Evolutionary conservation across 2,113 vertebrate genomes (phyloP).

Genomic region (Melanostigma gelatinosum): DNA sequence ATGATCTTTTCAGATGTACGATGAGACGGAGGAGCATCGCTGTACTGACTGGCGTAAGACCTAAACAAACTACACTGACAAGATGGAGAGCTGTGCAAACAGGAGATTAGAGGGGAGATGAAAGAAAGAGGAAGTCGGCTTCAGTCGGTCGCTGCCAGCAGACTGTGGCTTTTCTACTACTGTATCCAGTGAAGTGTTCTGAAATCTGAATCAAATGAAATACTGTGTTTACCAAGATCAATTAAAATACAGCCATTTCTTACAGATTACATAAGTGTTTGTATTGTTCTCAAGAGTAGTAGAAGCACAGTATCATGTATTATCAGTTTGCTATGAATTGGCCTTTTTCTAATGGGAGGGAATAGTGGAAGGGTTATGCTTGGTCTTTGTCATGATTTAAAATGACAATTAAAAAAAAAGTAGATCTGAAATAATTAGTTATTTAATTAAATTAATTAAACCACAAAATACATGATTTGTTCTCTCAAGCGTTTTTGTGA

Average conservation of each 20-base stretch:
- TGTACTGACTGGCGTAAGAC: constrained; percentile 72
- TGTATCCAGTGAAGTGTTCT: constrained; percentile 23
- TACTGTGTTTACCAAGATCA: not conserved
- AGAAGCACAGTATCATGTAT: not conserved
- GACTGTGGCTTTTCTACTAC: constrained; percentile 48
- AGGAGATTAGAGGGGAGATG: constrained; percentile 82
- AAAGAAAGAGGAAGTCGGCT: constrained; percentile 77
- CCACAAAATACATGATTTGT: not conserved
- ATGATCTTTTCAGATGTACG: constrained; percentile 70
- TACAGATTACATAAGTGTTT: not conserved
- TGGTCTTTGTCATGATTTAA: not conserved
- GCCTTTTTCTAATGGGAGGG: not conserved
- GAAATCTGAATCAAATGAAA: not conserved
- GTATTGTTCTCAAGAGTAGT: not conserved
- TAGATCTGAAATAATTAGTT: not conserved
- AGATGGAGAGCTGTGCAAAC: constrained; percentile 82
- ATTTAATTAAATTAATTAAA: not conserved
- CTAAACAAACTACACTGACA: constrained; percentile 84
- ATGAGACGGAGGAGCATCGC: constrained; percentile 57
- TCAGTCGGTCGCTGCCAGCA: constrained; percentile 57
- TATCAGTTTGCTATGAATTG: not conserved
- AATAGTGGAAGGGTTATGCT: not conserved
- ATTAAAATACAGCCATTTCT: not conserved
- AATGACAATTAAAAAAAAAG: not conserved
- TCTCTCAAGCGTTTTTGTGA: not conserved